Evolutionary conservation across 2,888 invertebrate species (phyloP).

Genomic region (Thecophora atra): DNA sequence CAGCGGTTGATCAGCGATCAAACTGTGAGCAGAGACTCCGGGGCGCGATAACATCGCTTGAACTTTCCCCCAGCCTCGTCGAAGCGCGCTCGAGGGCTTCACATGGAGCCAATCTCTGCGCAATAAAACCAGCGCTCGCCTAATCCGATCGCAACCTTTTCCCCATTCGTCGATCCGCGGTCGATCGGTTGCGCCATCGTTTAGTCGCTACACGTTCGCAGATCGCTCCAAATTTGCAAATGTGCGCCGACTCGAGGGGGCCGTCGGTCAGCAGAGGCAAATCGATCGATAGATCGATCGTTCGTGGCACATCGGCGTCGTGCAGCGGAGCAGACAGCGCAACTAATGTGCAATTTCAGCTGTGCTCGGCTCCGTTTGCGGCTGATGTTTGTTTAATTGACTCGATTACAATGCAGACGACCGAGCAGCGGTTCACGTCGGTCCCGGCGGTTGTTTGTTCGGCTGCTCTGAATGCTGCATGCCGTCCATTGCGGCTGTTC

Average conservation of each 20-base stretch:
- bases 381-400: conserved; percentile 58
- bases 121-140: conserved; percentile 16
- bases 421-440: conserved; percentile 27
- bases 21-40: conserved; percentile 17
- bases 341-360: conserved; percentile 32
- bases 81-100: conserved; percentile 2
- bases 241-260: conserved; percentile 13
- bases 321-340: conserved; percentile 23
- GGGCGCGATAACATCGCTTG: conserved; percentile 56
- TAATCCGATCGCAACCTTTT: conserved; percentile 31
- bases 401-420: conserved; percentile 51
- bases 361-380: not conserved
- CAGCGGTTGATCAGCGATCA: conserved; percentile 13
- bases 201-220: conserved; percentile 6
- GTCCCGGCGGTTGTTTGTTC: conserved; percentile 36
- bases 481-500: conserved; percentile 25
- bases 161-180: not conserved
- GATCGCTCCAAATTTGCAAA: conserved; percentile 37
- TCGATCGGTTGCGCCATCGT: not conserved
- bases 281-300: conserved; percentile 29
- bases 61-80: conserved; percentile 50
- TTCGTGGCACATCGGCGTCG: conserved; percentile 32
- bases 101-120: not conserved
- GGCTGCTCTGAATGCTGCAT: conserved; percentile 24
- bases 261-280: not conserved